Evolutionary conservation across 2,113 vertebrate genomes (phyloP), one percentile per base, ranked within the genome.

Genomic region (Takifugu flavidus): DNA sequence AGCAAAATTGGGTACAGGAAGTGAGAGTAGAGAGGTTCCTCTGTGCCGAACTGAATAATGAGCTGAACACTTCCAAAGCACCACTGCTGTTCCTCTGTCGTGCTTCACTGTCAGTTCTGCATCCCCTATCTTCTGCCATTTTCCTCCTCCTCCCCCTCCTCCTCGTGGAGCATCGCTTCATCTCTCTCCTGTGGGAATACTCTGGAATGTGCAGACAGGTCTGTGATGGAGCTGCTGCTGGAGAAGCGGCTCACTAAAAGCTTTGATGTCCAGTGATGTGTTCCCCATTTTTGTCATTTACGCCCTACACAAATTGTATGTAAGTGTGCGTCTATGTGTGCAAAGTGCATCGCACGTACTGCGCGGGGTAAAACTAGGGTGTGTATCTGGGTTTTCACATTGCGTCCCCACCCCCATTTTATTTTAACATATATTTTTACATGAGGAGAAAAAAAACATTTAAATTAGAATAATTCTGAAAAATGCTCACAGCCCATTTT

Each of bases 31-130:
- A 43, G 66, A 42, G 45, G 25, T 59, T 78, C 71, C 61, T 77
- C 70, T 59, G 49, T 68, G 54, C 72, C 82, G 78, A 78, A 55
- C 56, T 57, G 72, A 78, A 86, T 85, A 89, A 89, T 87, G 81
- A 87, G 76, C 68, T 34, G 58, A 81, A 76, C 63, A 72, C 43
- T 77, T 83, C 70, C 71, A 73, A 67, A 53, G 67, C 72, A 51
- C 65, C 45, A 53, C 75, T 59, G 70, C 71, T 67, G 71, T 78
- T 75, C 70, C 59, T 59, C 57, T 53, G 65, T 52, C 73, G 7
- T 79, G 60, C 77, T 52, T 82, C 61, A 13, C 67, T 84, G 79
- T 83, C 80, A 87, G 70, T 74, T 82, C 77, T 81, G 66, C 77
- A 74, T 75, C 71, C 60, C 62, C 46, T 72, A 59, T 79, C 76